Percentiles rank a stretch among this genome's conserved stretches.
These are phyloP conservation scores for Sternotherus odoratus DNA, from an alignment of 2,797 vertebrate genomes.

Conservation along the genomic window DNA sequence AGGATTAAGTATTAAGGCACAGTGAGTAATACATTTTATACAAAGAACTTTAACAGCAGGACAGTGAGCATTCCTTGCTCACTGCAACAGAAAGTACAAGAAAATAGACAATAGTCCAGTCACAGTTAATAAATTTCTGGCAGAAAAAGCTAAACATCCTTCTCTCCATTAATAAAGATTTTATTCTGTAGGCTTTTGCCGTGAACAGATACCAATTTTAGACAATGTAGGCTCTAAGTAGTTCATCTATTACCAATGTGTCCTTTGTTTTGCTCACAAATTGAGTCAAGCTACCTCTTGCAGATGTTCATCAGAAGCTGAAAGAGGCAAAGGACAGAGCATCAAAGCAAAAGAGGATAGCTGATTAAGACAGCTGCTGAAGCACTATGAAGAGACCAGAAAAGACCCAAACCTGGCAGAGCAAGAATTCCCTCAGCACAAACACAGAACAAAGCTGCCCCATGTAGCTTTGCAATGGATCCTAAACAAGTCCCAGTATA, in stretches of 20 bases:
- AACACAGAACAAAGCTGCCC: neutral
- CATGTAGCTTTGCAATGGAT: neutral
- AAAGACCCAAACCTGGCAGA: neutral
- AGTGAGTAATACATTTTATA: constrained; percentile 73
- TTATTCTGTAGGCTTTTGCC: neutral
- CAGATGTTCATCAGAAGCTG: neutral
- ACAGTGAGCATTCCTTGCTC: constrained; percentile 47
- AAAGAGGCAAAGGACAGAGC: neutral
- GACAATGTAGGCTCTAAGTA: neutral
- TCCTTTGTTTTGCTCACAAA: neutral
- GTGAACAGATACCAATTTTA: neutral
- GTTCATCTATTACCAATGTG: neutral
- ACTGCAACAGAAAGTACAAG: neutral
- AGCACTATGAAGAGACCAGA: neutral
- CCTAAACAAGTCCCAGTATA: neutral
- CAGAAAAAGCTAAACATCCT: constrained; percentile 13
- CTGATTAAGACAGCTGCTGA: neutral
- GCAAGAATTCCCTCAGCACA: neutral
- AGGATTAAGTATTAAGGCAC: constrained; percentile 82
- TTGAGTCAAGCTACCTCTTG: neutral
- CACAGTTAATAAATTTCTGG: neutral
- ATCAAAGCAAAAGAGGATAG: neutral
- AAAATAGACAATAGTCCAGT: neutral
- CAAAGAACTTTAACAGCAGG: constrained; percentile 57
- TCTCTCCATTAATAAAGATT: neutral